Evolutionary conservation across 2,797 vertebrate genomes (phyloP).

Genomic region (Novumbra hubbsi): DNA sequence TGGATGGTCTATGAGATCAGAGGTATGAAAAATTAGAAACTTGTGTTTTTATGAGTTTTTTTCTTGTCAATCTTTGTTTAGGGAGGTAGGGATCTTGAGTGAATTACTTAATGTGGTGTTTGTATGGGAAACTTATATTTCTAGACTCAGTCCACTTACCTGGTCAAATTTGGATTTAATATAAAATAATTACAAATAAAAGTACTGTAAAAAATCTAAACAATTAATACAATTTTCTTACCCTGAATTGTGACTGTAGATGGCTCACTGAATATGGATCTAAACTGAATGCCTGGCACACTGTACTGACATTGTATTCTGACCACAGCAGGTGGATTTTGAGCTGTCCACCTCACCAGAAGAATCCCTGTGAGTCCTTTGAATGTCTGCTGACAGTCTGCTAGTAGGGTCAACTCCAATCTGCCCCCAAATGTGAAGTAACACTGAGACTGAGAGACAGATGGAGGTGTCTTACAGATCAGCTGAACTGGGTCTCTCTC

Average conservation of each 20-base stretch:
- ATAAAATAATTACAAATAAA: neutral
- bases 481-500: constrained; percentile 7
- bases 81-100: neutral
- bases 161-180: neutral
- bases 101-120: neutral
- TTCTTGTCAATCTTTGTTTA: neutral
- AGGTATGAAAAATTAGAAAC: neutral
- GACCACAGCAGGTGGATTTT: constrained; percentile 3
- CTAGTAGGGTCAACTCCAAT: neutral
- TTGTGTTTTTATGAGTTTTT: neutral
- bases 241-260: neutral
- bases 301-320: neutral
- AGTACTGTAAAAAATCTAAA: neutral
- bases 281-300: neutral
- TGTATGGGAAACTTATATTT: neutral
- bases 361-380: neutral
- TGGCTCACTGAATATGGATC: constrained; percentile 1
- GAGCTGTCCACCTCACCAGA: neutral
- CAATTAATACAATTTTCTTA: neutral
- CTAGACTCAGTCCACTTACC: neutral
- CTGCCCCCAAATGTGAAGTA: neutral
- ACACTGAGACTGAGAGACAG: constrained; percentile 6
- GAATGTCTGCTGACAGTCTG: neutral
- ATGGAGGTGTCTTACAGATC: neutral
- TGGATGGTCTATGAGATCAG: constrained; percentile 13